phyloP scores from a whole-genome alignment of 2,888 invertebrate species.

The Hipparchia semele region DNA sequence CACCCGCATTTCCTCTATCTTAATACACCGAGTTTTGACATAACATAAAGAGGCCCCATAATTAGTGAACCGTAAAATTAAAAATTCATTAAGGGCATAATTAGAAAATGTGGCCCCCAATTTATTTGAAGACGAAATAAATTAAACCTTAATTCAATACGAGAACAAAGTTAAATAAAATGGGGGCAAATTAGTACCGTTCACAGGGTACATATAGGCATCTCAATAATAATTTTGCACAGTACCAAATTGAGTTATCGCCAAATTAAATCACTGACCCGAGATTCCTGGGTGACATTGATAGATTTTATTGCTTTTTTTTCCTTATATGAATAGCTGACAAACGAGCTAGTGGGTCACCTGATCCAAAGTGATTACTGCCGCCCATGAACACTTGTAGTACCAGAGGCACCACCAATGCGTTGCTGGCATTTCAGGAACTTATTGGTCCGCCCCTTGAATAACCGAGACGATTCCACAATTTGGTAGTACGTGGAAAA shows the following conservation, averaged over 20 bases:
- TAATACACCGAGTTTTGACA: no score
- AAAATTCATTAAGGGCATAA: slow-evolving; percentile 4
- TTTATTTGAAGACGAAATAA: neutral
- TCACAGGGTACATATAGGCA: neutral
- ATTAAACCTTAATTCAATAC: slow-evolving; percentile 10
- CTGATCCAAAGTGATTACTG: no score
- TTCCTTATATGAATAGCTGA: no score
- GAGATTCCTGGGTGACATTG: neutral
- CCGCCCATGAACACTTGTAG: no score
- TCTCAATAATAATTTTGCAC: slow-evolving; percentile 2
- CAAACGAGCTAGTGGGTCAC: no score
- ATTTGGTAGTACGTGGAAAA: no score
- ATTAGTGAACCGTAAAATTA: neutral
- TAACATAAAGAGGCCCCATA: neutral
- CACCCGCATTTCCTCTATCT: no score
- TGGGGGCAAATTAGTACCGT: slow-evolving; percentile 1
- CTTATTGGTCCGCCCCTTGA: no score
- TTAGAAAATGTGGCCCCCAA: neutral
- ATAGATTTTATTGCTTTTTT: neutral
- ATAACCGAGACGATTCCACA: no score
- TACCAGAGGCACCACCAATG: no score
- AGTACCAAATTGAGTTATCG: slow-evolving; percentile 2
- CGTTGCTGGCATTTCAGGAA: no score
- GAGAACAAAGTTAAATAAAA: slow-evolving; percentile 12
- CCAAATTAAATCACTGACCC: slow-evolving; percentile 2